These are phyloP conservation scores for Limnephilus lunatus DNA, from an alignment of 2,888 invertebrate genomes.

Conservation along the genomic window DNA sequence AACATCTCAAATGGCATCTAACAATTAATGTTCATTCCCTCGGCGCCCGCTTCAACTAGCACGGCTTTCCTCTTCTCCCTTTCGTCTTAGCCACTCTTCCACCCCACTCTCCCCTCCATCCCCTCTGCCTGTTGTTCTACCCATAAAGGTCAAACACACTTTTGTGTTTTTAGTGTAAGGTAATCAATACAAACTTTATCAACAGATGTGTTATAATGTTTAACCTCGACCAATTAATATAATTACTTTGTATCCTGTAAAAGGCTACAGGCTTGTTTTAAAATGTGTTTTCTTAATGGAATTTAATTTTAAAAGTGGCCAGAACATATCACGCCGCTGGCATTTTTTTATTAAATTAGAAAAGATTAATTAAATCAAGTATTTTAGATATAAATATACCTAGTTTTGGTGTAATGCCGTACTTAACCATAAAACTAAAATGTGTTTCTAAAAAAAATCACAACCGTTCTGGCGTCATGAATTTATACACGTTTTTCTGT, in stretches of 20 bases:
- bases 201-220: neutral
- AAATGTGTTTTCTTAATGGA: too few species aligned
- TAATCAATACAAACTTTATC: neutral
- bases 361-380: too few species aligned
- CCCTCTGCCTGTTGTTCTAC: neutral
- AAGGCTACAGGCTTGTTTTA: too few species aligned
- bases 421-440: too few species aligned
- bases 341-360: too few species aligned
- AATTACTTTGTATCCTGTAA: too few species aligned
- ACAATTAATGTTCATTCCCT: constrained; percentile 44
- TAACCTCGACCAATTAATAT: neutral
- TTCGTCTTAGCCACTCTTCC: neutral
- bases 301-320: too few species aligned
- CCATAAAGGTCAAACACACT: neutral
- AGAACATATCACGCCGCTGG: too few species aligned
- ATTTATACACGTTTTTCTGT: neutral
- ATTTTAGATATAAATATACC: too few species aligned
- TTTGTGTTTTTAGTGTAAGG: neutral
- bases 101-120: neutral
- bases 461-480: neutral
- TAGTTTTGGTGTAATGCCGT: neutral
- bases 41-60: neutral
- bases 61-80: neutral
- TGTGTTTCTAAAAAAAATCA: neutral
- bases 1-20: constrained; percentile 58